phyloP scores from a whole-genome alignment of 2,888 invertebrate genomes.

The Noctua fimbriata region DNA sequence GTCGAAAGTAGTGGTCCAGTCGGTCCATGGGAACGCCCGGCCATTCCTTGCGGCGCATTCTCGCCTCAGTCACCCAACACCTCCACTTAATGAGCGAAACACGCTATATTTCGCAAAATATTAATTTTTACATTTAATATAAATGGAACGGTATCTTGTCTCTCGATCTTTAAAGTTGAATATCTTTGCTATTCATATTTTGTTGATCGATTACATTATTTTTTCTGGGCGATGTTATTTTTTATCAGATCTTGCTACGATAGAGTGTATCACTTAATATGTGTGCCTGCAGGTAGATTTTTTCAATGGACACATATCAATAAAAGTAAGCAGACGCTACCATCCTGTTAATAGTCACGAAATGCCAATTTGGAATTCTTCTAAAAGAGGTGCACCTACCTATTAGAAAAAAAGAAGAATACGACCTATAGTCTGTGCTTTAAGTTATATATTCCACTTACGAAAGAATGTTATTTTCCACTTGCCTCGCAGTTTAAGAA shows the following conservation, averaged over 20 bases:
- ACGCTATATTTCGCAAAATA: constrained; percentile 71
- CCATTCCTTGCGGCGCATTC: constrained; percentile 82
- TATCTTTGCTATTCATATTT: constrained; percentile 34
- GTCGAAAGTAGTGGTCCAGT: constrained; percentile 73
- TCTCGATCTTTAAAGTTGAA: constrained; percentile 31
- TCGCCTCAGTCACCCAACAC: constrained; percentile 78
- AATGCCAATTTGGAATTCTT: constrained; percentile 16
- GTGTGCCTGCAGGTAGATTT: constrained; percentile 7
- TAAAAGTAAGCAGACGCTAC: not conserved
- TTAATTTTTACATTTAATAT: constrained; percentile 63
- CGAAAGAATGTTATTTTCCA: constrained; percentile 8
- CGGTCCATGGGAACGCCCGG: constrained; percentile 79
- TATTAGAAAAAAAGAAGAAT: not conserved
- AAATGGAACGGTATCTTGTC: constrained; percentile 34
- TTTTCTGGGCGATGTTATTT: not conserved
- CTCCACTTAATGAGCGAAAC: constrained; percentile 81
- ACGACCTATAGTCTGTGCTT: too few relatives aligned
- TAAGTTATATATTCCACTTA: constrained; percentile 8
- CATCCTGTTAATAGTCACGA: not conserved
- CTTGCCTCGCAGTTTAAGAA: not conserved
- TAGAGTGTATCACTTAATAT: constrained; percentile 1
- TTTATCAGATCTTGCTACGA: not conserved
- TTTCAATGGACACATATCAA: constrained; percentile 3
- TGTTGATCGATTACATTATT: not conserved
- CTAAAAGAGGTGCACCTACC: not conserved